Evolutionary conservation across 2,888 invertebrate species (phyloP).

Genomic region (Athetis lepigone): DNA sequence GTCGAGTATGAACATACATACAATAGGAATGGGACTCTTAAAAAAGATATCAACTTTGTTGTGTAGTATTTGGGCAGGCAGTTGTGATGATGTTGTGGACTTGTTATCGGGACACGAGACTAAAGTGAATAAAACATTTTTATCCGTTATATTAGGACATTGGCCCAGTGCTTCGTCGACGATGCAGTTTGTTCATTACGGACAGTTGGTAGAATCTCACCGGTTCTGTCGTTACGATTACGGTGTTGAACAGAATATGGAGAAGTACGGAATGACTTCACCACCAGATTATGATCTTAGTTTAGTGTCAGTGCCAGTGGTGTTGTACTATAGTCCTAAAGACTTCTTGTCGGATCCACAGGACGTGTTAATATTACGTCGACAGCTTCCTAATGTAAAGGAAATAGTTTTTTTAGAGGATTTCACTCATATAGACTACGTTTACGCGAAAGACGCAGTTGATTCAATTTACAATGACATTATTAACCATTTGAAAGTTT

Average conservation of each 20-base stretch:
- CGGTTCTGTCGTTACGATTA: conserved; percentile 80
- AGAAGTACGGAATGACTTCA: conserved; percentile 81
- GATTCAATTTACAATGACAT: conserved; percentile 87
- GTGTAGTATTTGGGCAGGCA: conserved; percentile 68
- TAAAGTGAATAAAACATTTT: conserved; percentile 82
- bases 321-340: conserved; percentile 77
- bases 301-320: conserved; percentile 72
- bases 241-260: conserved; percentile 70
- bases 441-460: conserved; percentile 91
- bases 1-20: conserved; percentile 66
- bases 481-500: conserved; percentile 65
- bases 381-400: conserved; percentile 86
- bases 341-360: conserved; percentile 85
- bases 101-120: conserved; percentile 71
- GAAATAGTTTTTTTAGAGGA: conserved; percentile 86
- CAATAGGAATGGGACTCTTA: conserved; percentile 72
- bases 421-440: conserved; percentile 92
- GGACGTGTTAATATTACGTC: conserved; percentile 85
- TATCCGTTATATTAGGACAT: conserved; percentile 91
- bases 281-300: conserved; percentile 80
- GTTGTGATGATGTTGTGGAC: conserved; percentile 73
- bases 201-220: conserved; percentile 77
- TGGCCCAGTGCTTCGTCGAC: conserved; percentile 91
- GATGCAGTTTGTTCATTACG: conserved; percentile 86
- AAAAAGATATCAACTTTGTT: conserved; percentile 69